These are phyloP conservation scores for Pemphigus obesinymphae DNA, from an alignment of 1,140 invertebrate species.

Conservation along the genomic window DNA sequence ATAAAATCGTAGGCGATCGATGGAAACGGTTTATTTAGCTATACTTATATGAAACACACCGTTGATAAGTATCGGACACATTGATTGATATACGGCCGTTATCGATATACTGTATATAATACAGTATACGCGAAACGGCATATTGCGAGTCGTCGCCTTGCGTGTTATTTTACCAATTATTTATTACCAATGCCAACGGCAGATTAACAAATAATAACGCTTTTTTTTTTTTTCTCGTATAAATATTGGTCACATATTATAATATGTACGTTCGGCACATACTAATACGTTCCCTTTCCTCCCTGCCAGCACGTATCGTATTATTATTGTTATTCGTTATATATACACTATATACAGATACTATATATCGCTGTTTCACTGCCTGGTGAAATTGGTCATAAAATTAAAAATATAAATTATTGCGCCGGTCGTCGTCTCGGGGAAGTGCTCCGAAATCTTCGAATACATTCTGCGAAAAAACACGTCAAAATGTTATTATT, in stretches of 20 bases:
- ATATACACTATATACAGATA: no score
- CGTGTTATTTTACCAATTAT: slow-evolving; percentile 24
- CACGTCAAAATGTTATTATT: no score
- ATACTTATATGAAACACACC: neutral
- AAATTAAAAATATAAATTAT: no score
- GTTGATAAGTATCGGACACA: neutral
- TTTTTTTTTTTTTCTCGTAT: neutral
- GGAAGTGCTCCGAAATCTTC: no score
- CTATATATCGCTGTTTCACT: no score
- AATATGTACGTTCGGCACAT: neutral
- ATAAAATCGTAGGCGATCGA: neutral
- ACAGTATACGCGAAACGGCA: neutral
- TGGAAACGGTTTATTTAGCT: neutral
- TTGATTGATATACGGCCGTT: neutral
- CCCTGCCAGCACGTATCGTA: neutral
- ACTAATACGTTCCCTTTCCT: no score
- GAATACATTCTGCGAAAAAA: no score
- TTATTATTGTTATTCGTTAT: neutral
- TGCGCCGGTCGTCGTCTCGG: no score
- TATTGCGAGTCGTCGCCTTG: neutral
- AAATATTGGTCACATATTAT: neutral
- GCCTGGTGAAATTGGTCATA: no score
- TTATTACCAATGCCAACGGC: slow-evolving; percentile 5
- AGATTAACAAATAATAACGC: slow-evolving; percentile 15
- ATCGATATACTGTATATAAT: neutral